Base-by-base conservation (phyloP, 2,888 invertebrate genomes). In the Amphiduros pacificus region DNA sequence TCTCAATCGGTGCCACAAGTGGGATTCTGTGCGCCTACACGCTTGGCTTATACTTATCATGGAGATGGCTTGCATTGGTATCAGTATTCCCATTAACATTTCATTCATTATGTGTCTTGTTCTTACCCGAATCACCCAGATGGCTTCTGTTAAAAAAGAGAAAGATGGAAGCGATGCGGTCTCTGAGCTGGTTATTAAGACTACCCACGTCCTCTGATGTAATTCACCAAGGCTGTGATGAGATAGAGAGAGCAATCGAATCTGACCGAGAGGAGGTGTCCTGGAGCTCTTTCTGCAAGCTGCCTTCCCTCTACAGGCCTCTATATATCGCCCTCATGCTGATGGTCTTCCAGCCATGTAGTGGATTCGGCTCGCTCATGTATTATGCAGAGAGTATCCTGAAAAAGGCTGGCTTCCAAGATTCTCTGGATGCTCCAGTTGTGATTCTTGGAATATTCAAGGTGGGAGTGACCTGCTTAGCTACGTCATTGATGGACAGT, bases 261-360 rank as follows among this genome's bases (percentile, higher is more conserved):
- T 26, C 14, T n/a, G 27, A 29, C 28, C 26, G 73, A 54, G 74
- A 60, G 27, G n/a, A 9, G 22, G n/a, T 40, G 27, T 55, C 58
- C 14, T 51, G 29, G 59, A 22, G 24, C 5, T 64, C 68, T n/a
- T 58, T 71, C 53, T 44, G n/a, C 20, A 62, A 51, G 20, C n/a
- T n/a, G n/a, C 63, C 64, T 0, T 60, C 64, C 11, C 60, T 68
- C 6, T 59, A 32, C 28, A 55, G 90, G 72, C 92, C 95, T 0
- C 82, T 96, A 44, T 79, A 89, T 1, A 91, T 96, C 67, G 89
- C 92, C 0, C 83, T 95, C 29, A 91, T 92, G 0, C 86, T 97
- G 58, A 96, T 96, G 95, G 88, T 94, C 73, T 94, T 96, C 85
- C 97, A 97, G 85, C 97, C 97, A 82, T 84, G 94, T 73, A 92